Evolutionary conservation across 1,140 invertebrate species (phyloP), one percentile per base, ranked within the genome.

Genomic region (Halesus radiatus): DNA sequence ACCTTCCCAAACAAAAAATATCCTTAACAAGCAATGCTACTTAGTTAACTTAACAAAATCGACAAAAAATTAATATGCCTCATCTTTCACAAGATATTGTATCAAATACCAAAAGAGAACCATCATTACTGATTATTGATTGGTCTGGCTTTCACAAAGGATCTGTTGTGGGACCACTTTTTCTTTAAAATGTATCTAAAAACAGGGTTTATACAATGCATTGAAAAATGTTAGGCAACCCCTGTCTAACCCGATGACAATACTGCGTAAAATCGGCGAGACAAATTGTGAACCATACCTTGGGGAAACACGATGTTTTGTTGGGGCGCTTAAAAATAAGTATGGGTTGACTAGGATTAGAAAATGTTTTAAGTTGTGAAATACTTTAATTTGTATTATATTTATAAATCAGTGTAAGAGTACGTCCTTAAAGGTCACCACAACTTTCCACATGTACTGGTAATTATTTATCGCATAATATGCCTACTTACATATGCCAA

Each of bases 171-270:
- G 26, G 13, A 7, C 37, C 20, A 4, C 7, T 72, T 72, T 26
- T 53, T 13, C 16, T 26, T 13, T 3, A 52, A 66, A 72, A 72
- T 72, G 45, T 54, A 50, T 53, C 20, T 53, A 72, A 72, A 53
- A 66, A 66, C 32, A 22, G 26, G 23, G 18, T 26, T 52, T 18
- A 8, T 50, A 54, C 68, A 72, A 72, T 54, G 52, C 50, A 18
- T 52, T 72, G 68, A 53, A 72, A 72, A 72, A 72, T 72, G 37
- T 54, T 53, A 72, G 22, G 50, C 22, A 72, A 72, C 68, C 68
- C 68, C 22, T 53, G 52, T 22, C 68, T 72, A 72, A 72, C 50
- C 15, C 16, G 68, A 72, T 54, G 68, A 72, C 68, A 52, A 72
- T 53, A 26, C 18, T 3, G n/a, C 20, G 68, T 72, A 50, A 72